Base-by-base conservation (phyloP, 1,140 invertebrate species). In the Aporrectodea caliginosa region DNA sequence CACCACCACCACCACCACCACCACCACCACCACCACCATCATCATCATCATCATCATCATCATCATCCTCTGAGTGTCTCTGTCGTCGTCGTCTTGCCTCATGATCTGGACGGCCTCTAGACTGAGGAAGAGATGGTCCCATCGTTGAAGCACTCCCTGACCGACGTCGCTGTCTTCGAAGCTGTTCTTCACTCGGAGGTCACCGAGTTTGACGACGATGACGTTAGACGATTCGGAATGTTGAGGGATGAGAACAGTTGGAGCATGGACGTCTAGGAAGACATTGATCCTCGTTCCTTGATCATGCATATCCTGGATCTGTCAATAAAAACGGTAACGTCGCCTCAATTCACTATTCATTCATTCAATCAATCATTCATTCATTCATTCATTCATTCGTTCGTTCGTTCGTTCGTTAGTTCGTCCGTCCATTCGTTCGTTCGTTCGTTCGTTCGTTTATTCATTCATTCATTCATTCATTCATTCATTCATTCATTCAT, bases 161-260 rank as follows among this genome's bases (percentile, higher is more conserved):
- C 79, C 12, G 77, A 33, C 0, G 84, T 68, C 43, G 82, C 78
- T 6, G 80, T 84, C 73, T 77, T 82, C 93, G 88, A 94, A 94
- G 87, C 93, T 93, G 84, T 94, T 95, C 84, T 93, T 92, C 30
- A 94, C 91, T 1, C 90, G 90, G 14, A 95, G 86, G 84, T 93
- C 91, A 78, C 93, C 93, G 90, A 93, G 91, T 86, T 93, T 92
- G 27, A 94, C 87, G 70, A 95, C 90, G 69, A 95, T 86, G n/a
- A 94, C 89, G 86, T 93, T 94, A 0, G 93, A 92, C 2, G 93
- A 93, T 76, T 93, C 92, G 29, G 93, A 92, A 84, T 93, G 93
- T 84, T 94, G 93, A 0, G 94, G 94, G 58, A 95, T 86, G 32
- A 94, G 86, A 29, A 95, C 87, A 0, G 92, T 91, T 58, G 94